Base-by-base conservation (phyloP, 2,888 invertebrate species). In the Reticulitermes lucifugus region DNA sequence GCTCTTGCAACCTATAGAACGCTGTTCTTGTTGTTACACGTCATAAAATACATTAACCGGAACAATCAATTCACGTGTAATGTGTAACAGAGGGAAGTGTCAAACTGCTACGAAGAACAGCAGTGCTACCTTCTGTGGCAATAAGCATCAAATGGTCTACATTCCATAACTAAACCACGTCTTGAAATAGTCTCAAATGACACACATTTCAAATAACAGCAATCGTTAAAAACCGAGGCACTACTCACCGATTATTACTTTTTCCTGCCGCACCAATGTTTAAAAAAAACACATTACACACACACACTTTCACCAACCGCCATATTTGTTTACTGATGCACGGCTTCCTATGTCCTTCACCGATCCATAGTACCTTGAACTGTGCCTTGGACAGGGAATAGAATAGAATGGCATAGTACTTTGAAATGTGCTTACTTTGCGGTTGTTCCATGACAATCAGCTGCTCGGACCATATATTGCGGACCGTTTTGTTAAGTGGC, bases 321-420 rank as follows among this genome's bases (percentile, higher is more conserved):
- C 80, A 80, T 80, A 80, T 60, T 80, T 80, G 80, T 80, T 80
- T 80, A 80, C 80, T 55, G 35, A 60, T 3, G 35, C 60, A 80
- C 29, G 73, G 35, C 73, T n/a, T 65, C 65, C 65, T 65, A 65
- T 25, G 65, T 65, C 7, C 3, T 12, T 25, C 55, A 10, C 65
- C 6, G 25, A 65, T 65, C 65, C 65, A 65, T n/a, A 25, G 65
- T 65, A 65, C 25, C 25, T 65, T 25, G 10, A 65, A 65, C n/a
- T 18, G n/a, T 60, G 35, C 35, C 35, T 60, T 46, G 46, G 12
- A 46, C 46, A 3, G 5, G 10, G 46, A 9, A 46, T 46, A 9
- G 5, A 46, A 5, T 2, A 12, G 9, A 46, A 46, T 46, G 1
- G 46, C 12, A 6, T 0, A 3, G 46, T 46, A 35, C 3, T 35